phyloP scores from a whole-genome alignment of 2,797 vertebrate species.

The Parauchenoglanis punctatus region DNA sequence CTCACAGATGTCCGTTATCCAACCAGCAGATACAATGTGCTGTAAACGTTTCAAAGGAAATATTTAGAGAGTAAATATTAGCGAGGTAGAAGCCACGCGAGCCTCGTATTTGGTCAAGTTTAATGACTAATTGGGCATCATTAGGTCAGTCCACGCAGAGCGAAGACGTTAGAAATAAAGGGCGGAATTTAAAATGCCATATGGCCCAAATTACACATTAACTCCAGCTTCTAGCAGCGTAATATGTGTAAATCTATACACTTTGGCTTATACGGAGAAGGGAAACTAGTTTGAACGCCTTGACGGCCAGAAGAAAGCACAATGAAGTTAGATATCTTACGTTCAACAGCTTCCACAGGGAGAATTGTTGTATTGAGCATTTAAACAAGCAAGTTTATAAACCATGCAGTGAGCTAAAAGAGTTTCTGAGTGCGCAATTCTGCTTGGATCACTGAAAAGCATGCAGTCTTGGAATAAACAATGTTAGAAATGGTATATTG shows the following conservation, averaged over 20 bases:
- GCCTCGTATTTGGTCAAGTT: slow-evolving; percentile 81
- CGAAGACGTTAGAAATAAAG: slow-evolving; percentile 79
- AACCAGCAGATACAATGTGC: slow-evolving; percentile 81
- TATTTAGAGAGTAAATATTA: slow-evolving; percentile 99
- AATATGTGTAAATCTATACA: slow-evolving; percentile 68
- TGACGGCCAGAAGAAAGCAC: slow-evolving; percentile 74
- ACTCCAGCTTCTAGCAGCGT: slow-evolving; percentile 77
- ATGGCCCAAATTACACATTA: slow-evolving; percentile 99
- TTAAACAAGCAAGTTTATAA: slow-evolving; percentile 56
- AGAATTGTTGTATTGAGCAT: slow-evolving; percentile 62
- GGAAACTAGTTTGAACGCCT: slow-evolving; percentile 73
- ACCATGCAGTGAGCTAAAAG: slow-evolving; percentile 13
- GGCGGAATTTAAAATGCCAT: slow-evolving; percentile 86
- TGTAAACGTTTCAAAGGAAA: slow-evolving; percentile 90
- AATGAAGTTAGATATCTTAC: slow-evolving; percentile 68
- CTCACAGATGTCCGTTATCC: slow-evolving; percentile 86
- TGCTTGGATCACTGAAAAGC: slow-evolving; percentile 11
- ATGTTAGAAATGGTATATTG: slow-evolving; percentile 22
- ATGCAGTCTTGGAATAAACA: neutral
- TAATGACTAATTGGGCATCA: slow-evolving; percentile 93
- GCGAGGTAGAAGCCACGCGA: slow-evolving; percentile 82
- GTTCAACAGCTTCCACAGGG: slow-evolving; percentile 47
- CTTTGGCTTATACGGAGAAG: slow-evolving; percentile 62
- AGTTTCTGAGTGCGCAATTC: slow-evolving; percentile 72
- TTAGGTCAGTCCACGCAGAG: slow-evolving; percentile 86